Evolutionary conservation across 2,888 invertebrate species (phyloP), one percentile per base, ranked within the genome.

Genomic region (Phania funesta): DNA sequence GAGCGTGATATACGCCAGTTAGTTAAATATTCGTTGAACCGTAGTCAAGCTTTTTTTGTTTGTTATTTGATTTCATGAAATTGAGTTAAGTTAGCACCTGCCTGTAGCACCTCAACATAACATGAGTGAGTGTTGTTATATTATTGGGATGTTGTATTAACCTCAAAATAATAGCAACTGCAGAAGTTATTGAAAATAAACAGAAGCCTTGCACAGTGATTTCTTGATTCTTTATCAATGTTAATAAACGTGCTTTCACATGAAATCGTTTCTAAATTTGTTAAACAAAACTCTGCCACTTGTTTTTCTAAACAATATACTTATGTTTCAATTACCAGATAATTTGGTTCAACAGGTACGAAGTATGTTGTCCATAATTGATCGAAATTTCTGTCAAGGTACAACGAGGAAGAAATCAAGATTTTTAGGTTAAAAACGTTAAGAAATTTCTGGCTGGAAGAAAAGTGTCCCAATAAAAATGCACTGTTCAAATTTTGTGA

Each of bases 1-100:
- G 80, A 82, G 83, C 85, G 85, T 84, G 83, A 83, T 84, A 76
- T 83, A 79, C 56, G 83, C 82, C 83, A 84, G 84, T 84, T 85
- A 80, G 82, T 82, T 74, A 82, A 60, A 70, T 73, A 65, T 75
- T 75, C 74, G 74, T 70, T 75, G 74, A 78, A 82, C 74, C 78
- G 52, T 70, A 65, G 64, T 50, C 65, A 70, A 70, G 52, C 5
- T 54, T 18, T 67, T 38, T 58, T 35, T 54, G 46, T 52, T 56
- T 26, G 54, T 74, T 62, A 56, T 62, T 74, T 50, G 78, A 78
- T 82, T 74, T 70, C 22, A 38, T 46, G 29, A 78, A 82, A 82
- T 78, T 54, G 24, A 60, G 78, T 78, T 29, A 58, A 78, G 58
- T 75, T 82, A 78, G 82, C 82, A 82, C 82, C 82, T 82, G 82